Percentiles rank a stretch among this genome's conserved stretches.
These are phyloP conservation scores for Phytoseiulus persimilis DNA, from an alignment of 2,888 invertebrate species.

Conservation along the genomic window DNA sequence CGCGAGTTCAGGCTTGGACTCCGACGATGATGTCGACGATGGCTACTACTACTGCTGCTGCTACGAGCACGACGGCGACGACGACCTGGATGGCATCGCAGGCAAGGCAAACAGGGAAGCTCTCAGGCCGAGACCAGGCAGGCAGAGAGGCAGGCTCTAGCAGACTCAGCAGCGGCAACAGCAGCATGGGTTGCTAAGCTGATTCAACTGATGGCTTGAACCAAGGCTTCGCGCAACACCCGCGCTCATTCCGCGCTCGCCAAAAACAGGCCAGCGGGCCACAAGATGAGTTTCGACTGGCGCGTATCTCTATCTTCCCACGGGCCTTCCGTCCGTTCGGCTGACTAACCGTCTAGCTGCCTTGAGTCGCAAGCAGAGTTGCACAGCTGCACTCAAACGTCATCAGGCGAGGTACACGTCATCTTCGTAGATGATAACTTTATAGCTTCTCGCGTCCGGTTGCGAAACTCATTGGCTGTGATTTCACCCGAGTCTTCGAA, in stretches of 20 bases:
- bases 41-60: neutral
- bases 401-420: neutral
- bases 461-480: no score
- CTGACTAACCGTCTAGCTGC: neutral
- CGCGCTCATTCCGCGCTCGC: neutral
- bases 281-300: neutral
- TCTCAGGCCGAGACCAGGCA: neutral
- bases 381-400: neutral
- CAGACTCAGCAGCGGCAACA: neutral
- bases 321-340: neutral
- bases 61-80: no score
- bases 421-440: neutral
- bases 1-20: neutral
- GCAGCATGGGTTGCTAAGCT: neutral
- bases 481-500: no score
- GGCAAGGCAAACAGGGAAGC: neutral
- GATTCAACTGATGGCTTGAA: neutral
- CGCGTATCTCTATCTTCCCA: neutral
- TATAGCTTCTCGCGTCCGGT: no score
- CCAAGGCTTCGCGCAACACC: neutral
- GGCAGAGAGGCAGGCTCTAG: neutral
- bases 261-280: neutral
- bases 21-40: neutral
- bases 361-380: neutral
- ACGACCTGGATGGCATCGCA: neutral